Base-by-base conservation (phyloP, 2,113 vertebrate genomes). In the Guaruba guarouba region DNA sequence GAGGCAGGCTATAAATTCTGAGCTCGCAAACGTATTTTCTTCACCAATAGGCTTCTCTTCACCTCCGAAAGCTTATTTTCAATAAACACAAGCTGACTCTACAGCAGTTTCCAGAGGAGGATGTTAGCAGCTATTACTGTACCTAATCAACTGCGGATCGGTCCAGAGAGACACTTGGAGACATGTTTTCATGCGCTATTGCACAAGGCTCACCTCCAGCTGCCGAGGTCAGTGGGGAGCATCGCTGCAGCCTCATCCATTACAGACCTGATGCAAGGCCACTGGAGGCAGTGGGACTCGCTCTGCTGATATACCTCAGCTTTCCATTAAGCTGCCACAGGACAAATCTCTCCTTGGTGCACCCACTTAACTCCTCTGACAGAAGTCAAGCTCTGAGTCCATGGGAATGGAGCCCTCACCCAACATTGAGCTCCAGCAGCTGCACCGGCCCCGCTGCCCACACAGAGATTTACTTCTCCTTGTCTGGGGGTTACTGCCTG, bases 1-100 rank as follows among this genome's bases (percentile, higher is more conserved):
- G 90, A 49, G 80, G 86, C 82, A 90, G 76, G 67, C 90, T 85
- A 69, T 96, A 96, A 93, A 96, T 97, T 88, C 82, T 85, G 78
- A 69, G 77, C 66, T 97, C 70, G 68, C 67, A 82, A 41, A 91
- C 4, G 18, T 48, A 89, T 94, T 97, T 92, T 95, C 93, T 82
- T 92, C 96, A 93, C 97, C 85, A 91, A 83, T 10, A 55, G 82
- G 61, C 70, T 94, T 55, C 92, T 83, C 78, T 83, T 92, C 93
- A 95, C 93, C 90, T 90, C 88, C 44, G 59, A 9, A 66, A 88
- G 86, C 85, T 95, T 82, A 93, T 93, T 94, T 91, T 78, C 91
- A 86, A 29, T 48, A 82, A 96, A 82, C 67, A 76, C 74, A 46
- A 91, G 78, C 27, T 39, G 76, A 27, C 7, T 27, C 37, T 48